phyloP scores from a whole-genome alignment of 2,888 invertebrate genomes.

The Carpatolechia fugitivella region DNA sequence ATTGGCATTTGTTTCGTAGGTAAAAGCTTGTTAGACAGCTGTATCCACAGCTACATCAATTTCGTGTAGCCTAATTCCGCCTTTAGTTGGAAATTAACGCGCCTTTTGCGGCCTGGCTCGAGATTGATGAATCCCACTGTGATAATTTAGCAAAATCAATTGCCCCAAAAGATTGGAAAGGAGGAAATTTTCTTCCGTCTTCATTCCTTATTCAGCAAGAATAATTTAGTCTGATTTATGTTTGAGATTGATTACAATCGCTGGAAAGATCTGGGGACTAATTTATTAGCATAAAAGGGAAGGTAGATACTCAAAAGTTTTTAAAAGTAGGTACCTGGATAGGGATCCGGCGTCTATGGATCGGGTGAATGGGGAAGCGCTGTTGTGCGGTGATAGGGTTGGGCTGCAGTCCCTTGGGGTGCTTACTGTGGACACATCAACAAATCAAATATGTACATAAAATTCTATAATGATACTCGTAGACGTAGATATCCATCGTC shows the following conservation, averaged over 20 bases:
- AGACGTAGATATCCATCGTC: too few relatives aligned
- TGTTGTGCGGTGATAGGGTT: conserved; percentile 89
- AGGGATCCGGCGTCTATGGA: conserved; percentile 84
- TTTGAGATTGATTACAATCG: background rate
- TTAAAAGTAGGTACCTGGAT: too few relatives aligned
- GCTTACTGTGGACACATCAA: conserved; percentile 77
- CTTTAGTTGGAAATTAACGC: background rate
- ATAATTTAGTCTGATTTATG: conserved; percentile 2
- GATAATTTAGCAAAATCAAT: conserved; percentile 3
- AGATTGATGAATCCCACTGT: conserved; percentile 5
- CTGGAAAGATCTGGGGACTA: background rate
- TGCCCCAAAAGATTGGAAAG: background rate
- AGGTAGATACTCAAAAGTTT: background rate
- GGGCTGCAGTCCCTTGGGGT: conserved; percentile 92
- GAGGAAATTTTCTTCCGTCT: background rate
- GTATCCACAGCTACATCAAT: background rate
- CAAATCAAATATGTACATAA: background rate
- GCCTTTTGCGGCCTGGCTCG: background rate
- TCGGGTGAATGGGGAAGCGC: conserved; percentile 84
- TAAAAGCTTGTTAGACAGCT: background rate
- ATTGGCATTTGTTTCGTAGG: too few relatives aligned
- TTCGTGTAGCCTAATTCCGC: background rate
- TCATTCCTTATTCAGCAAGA: conserved; percentile 7
- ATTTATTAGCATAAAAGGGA: background rate
- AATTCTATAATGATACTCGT: too few relatives aligned